phyloP scores from a whole-genome alignment of 2,113 vertebrate species.

The Anolis carolinensis region DNA sequence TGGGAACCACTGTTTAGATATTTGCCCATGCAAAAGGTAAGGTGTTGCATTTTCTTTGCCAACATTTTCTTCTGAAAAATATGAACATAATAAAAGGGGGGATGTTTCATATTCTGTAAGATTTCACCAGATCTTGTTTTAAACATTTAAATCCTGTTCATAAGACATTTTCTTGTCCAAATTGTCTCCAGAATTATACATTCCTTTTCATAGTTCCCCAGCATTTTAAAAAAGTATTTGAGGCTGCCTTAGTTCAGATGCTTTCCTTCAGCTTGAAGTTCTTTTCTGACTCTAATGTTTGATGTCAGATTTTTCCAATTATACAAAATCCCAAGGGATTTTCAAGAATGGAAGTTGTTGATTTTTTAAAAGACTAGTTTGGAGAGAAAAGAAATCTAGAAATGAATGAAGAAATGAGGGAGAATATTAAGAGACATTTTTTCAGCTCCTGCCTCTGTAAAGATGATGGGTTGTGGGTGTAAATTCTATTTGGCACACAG shows the following conservation, averaged over 20 bases:
- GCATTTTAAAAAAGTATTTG: constrained; percentile 17
- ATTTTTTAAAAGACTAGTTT: neutral
- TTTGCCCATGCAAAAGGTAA: neutral
- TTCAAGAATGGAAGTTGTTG: constrained; percentile 9
- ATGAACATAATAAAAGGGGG: constrained; percentile 3
- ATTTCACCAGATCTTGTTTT: neutral
- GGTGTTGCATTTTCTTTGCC: neutral
- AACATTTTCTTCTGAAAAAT: neutral
- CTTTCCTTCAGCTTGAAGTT: constrained; percentile 17
- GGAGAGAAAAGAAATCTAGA: neutral
- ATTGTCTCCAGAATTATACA: neutral
- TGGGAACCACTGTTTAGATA: too few species aligned
- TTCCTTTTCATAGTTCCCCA: neutral
- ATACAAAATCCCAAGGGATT: constrained; percentile 34
- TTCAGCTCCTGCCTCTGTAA: neutral
- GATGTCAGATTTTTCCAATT: constrained; percentile 31
- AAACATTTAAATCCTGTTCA: constrained; percentile 7
- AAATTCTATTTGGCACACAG: neutral
- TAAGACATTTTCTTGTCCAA: neutral
- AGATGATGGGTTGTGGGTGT: neutral
- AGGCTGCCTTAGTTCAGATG: neutral
- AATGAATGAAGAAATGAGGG: neutral
- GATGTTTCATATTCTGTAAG: neutral
- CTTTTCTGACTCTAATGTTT: constrained; percentile 10
- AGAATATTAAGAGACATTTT: neutral